Evolutionary conservation across 1,140 invertebrate species (phyloP), one percentile per base, ranked within the genome.

Genomic region (Pteromalus puparum): DNA sequence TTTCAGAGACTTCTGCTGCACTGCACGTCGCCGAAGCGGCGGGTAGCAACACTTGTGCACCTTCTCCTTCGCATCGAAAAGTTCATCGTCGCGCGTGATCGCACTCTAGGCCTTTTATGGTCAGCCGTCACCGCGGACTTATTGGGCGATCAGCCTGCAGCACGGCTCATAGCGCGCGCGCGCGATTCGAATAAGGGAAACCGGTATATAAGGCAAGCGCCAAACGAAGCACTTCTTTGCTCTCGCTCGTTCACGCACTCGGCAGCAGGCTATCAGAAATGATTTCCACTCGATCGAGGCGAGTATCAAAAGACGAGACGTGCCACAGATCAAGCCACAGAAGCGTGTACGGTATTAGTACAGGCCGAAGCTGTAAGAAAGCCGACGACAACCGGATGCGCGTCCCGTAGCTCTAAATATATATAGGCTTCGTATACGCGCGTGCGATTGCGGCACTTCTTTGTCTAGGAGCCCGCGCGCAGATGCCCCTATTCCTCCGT

Each of bases 121-220:
- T 70, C 67, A 30, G 15, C 15, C 74, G 74, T 15, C 26, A 26
- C 10, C 24, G 26, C 67, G 67, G 67, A 61, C 90, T 89, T 89
- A 88, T 89, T 81, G 87, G 77, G 87, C 81, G 86, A 9, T 34
- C 30, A 34, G 30, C 30, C 30, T 34, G 30, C 30, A 5, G 30
- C 30, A 6, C 30, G 30, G 30, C 4, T 34, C 30, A 5, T 34
- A 34, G 30, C 30, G 4, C 82, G 68, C 78, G 79, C 72, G 77
- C 72, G 76, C 82, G 80, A 72, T 85, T 86, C 85, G 80, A 85
- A 87, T 86, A 86, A 84, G 85, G 83, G 81, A 85, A 88, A 88
- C 86, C 87, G 83, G 87, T 88, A 87, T 70, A 70, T 30, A 38
- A 42, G 30, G 68, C 34, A 15, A 38, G 3, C 34, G 34, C 34